Conservation (phyloP, 2,888 invertebrate genomes). For the Dromius quadrimaculatus region DNA sequence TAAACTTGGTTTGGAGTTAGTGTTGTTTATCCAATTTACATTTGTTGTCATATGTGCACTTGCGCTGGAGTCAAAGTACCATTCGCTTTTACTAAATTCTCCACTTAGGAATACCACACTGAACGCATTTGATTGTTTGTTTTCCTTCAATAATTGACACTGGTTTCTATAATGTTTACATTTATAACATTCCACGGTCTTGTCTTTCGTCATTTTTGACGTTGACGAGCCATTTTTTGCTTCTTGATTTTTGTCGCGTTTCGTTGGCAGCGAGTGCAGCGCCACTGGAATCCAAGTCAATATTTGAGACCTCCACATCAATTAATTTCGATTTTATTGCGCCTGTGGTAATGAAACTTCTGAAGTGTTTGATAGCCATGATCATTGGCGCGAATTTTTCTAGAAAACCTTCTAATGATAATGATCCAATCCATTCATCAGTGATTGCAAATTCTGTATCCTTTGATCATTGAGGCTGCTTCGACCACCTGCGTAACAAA, state of each 20-base stretch:
- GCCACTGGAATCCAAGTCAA: not conserved
- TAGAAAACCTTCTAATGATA: conserved; percentile 43
- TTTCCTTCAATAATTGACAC: not conserved
- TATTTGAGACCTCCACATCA: conserved; percentile 1
- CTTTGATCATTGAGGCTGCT: conserved; percentile 38
- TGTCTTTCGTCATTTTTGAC: not conserved
- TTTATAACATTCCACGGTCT: not conserved
- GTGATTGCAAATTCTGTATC: too few species aligned
- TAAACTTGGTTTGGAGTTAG: not conserved
- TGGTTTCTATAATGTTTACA: conserved; percentile 5
- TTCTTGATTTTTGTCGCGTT: not conserved
- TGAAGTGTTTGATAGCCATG: conserved; percentile 6
- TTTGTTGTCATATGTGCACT: not conserved
- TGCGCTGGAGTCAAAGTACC: not conserved
- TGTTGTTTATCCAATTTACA: not conserved
- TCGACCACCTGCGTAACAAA: conserved; percentile 38
- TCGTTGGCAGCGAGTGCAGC: not conserved
- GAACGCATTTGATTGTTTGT: not conserved
- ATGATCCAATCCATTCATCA: too few species aligned
- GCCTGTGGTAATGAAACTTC: not conserved
- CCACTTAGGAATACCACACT: conserved; percentile 15
- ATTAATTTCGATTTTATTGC: not conserved
- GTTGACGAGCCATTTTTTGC: not conserved
- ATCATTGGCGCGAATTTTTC: conserved; percentile 46
- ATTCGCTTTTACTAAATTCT: conserved; percentile 5